Conservation (phyloP, 2,888 invertebrate genomes). For the Euclidia mi region DNA sequence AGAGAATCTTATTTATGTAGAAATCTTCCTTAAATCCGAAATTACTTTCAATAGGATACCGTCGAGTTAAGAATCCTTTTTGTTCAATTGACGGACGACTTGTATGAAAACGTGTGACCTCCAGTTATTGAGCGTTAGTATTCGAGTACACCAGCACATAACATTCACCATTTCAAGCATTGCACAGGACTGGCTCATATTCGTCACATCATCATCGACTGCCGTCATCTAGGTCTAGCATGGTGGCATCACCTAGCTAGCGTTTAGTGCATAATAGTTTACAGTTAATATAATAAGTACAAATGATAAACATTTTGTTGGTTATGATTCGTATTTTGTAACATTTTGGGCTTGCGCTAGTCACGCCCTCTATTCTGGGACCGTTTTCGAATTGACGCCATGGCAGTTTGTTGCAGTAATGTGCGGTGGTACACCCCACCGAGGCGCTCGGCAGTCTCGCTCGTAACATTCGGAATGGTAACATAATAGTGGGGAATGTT, state of each 20-base stretch:
- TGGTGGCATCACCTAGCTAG: slow-evolving; percentile 87
- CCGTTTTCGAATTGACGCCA: slow-evolving; percentile 73
- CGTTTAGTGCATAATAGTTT: slow-evolving; percentile 80
- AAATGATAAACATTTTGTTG: slow-evolving; percentile 57
- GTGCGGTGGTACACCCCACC: slow-evolving; percentile 14
- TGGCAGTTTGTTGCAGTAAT: slow-evolving; percentile 16
- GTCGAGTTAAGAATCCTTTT: slow-evolving; percentile 40
- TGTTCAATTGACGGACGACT: slow-evolving; percentile 38
- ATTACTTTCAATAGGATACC: slow-evolving; percentile 52
- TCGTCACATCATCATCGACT: slow-evolving; percentile 80
- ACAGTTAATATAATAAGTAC: slow-evolving; percentile 59
- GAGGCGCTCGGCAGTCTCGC: slow-evolving; percentile 24
- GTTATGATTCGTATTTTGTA: slow-evolving; percentile 67
- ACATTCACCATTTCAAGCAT: slow-evolving; percentile 86
- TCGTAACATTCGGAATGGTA: slow-evolving; percentile 75
- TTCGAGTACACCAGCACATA: slow-evolving; percentile 80
- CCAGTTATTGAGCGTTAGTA: slow-evolving; percentile 50
- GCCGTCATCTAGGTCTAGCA: slow-evolving; percentile 85
- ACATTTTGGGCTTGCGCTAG: slow-evolving; percentile 74
- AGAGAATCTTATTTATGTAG: slow-evolving; percentile 41
- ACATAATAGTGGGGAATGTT: slow-evolving; percentile 79
- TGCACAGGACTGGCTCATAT: slow-evolving; percentile 85
- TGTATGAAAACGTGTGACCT: slow-evolving; percentile 42
- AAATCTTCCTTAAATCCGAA: slow-evolving; percentile 32
- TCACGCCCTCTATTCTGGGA: slow-evolving; percentile 79